Conservation (phyloP, 2,888 invertebrate genomes). For the Melikaiella ostensackeni region DNA sequence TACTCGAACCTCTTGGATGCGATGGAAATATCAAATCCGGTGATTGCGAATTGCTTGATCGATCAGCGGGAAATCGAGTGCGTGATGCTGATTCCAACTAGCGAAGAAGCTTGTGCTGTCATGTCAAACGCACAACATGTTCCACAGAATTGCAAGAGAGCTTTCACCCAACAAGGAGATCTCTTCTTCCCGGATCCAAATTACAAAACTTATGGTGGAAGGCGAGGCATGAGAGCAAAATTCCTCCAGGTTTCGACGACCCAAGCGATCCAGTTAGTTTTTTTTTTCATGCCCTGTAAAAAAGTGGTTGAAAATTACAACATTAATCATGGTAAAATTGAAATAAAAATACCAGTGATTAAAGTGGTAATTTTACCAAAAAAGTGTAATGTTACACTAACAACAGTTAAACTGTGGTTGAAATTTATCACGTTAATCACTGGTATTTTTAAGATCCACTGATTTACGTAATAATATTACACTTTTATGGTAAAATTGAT, state of each 20-base stretch:
- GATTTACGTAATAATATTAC: no score
- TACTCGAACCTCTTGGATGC: slow-evolving; percentile 83
- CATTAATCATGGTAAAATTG: no score
- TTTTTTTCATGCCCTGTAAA: neutral
- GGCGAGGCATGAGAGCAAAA: slow-evolving; percentile 75
- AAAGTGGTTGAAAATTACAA: no score
- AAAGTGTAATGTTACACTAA: no score
- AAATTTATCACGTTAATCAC: neutral
- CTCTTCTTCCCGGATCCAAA: slow-evolving; percentile 87
- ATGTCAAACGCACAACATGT: slow-evolving; percentile 83
- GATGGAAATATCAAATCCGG: slow-evolving; percentile 85
- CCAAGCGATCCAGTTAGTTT: slow-evolving; percentile 81
- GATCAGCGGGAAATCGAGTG: slow-evolving; percentile 87
- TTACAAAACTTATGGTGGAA: slow-evolving; percentile 86
- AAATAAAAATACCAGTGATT: no score
- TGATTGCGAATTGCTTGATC: slow-evolving; percentile 91
- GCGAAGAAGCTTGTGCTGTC: slow-evolving; percentile 84
- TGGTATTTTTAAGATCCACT: no score
- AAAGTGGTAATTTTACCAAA: no score
- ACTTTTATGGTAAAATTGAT: no score
- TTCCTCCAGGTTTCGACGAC: slow-evolving; percentile 84
- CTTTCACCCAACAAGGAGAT: slow-evolving; percentile 83
- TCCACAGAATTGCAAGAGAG: slow-evolving; percentile 83
- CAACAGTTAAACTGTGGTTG: neutral
- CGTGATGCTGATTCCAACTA: slow-evolving; percentile 86